Conservation (phyloP, 1,140 invertebrate species). For the Phymorhynchus buccinoides region DNA sequence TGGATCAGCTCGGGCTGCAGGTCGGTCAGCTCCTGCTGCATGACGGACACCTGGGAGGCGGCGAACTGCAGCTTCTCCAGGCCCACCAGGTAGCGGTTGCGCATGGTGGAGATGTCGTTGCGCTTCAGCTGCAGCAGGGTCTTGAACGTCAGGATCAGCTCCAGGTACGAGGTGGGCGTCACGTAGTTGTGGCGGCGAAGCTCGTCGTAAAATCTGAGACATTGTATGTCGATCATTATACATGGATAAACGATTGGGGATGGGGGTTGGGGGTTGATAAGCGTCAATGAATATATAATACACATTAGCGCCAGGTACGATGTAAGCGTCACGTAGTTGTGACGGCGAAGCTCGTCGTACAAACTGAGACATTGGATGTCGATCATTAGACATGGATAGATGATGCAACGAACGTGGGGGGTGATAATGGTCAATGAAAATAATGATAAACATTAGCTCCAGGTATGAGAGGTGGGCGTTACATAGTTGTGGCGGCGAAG, state of each 20-base stretch:
- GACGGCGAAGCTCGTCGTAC: slow-evolving; percentile 78
- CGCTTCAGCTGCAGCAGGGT: slow-evolving; percentile 67
- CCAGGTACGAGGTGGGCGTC: slow-evolving; percentile 74
- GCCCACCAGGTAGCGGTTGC: slow-evolving; percentile 78
- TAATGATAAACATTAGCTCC: slow-evolving; percentile 62
- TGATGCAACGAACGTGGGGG: too few relatives aligned
- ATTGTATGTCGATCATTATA: too few relatives aligned
- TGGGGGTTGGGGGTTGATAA: too few relatives aligned
- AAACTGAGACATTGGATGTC: slow-evolving; percentile 79
- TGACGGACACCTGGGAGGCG: slow-evolving; percentile 77
- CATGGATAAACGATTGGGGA: too few relatives aligned
- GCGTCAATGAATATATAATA: not conserved
- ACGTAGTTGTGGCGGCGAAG: slow-evolving; percentile 76
- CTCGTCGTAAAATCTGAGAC: slow-evolving; percentile 80
- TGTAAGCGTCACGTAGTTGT: slow-evolving; percentile 74
- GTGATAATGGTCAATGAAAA: not conserved
- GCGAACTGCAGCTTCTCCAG: slow-evolving; percentile 74
- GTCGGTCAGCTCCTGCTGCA: slow-evolving; percentile 85
- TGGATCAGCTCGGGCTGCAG: slow-evolving; percentile 91
- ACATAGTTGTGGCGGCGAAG: slow-evolving; percentile 76
- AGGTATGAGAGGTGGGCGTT: slow-evolving; percentile 73
- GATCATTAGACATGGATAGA: too few relatives aligned
- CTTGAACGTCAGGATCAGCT: slow-evolving; percentile 73
- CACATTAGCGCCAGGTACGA: slow-evolving; percentile 73
- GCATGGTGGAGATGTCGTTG: slow-evolving; percentile 82